A percentile compares a stretch with the other conserved stretches of the same genome.
Conservation (phyloP, 2,888 invertebrate species). For the Aquatica leii region DNA sequence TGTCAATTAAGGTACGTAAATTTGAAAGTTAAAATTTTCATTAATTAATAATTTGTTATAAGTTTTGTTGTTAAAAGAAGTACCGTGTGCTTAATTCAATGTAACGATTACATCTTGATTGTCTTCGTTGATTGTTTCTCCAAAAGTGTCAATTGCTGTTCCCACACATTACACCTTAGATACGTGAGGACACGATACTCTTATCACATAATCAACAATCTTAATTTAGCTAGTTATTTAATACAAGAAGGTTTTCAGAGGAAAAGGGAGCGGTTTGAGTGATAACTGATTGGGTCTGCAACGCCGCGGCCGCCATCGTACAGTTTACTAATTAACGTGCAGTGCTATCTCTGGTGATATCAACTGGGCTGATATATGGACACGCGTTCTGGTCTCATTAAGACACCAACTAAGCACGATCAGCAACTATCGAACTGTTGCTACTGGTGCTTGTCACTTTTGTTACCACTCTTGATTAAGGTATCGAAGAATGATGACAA, state of each 20-base stretch:
- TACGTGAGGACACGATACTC: constrained; percentile 44
- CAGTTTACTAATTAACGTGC: constrained; percentile 51
- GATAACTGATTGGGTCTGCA: constrained; percentile 48
- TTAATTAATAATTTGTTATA: constrained; percentile 7
- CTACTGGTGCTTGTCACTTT: constrained; percentile 38
- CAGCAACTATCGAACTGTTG: constrained; percentile 43
- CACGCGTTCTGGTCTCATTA: constrained; percentile 59
- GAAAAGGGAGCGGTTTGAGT: constrained; percentile 41
- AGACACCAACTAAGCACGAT: constrained; percentile 59
- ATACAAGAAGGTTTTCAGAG: constrained; percentile 25
- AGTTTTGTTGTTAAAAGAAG: constrained; percentile 1
- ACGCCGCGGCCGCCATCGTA: constrained; percentile 47
- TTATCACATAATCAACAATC: constrained; percentile 42
- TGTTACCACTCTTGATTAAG: constrained; percentile 48
- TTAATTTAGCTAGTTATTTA: constrained; percentile 41
- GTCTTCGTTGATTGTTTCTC: constrained; percentile 20
- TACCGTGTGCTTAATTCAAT: neutral
- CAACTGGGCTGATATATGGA: constrained; percentile 56
- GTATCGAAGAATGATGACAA: constrained; percentile 48
- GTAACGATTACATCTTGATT: constrained; percentile 17
- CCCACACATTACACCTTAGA: constrained; percentile 43
- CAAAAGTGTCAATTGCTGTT: constrained; percentile 44
- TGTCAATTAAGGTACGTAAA: too few species aligned
- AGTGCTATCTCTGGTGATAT: constrained; percentile 47
- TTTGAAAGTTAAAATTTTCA: too few species aligned